These are phyloP conservation scores for Rotaria magnacalcarata DNA, from an alignment of 2,888 invertebrate species.

Conservation along the genomic window DNA sequence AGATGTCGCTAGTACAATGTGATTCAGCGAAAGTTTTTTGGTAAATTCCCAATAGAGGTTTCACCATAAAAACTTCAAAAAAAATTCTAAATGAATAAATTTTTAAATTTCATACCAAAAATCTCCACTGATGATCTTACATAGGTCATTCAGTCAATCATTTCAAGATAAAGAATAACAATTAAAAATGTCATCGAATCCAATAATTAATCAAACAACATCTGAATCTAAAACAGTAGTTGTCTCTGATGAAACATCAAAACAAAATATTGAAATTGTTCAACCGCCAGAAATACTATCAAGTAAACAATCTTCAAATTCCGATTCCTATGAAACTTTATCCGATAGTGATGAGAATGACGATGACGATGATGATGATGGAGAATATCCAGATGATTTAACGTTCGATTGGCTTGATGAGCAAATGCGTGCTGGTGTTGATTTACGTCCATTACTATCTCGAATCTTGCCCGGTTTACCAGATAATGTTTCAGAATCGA, in stretches of 20 bases:
- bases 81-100: neutral
- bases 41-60: neutral
- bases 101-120: neutral
- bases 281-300: neutral
- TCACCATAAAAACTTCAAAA: neutral
- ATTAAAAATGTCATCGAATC: neutral
- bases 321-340: neutral
- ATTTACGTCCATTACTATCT: neutral
- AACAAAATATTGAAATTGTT: constrained; percentile 2
- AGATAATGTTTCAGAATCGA: neutral
- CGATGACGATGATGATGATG: neutral
- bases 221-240: neutral
- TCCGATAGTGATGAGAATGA: too few species aligned
- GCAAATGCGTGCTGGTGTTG: neutral
- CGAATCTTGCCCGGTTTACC: neutral
- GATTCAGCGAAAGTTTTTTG: neutral
- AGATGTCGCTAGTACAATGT: neutral
- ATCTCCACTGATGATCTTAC: neutral
- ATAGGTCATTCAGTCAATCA: neutral
- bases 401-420: neutral
- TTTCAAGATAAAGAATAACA: neutral
- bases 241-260: neutral
- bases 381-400: neutral
- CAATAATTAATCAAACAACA: neutral
- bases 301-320: neutral